A percentile compares a stretch with the other conserved stretches of the same genome.
These are phyloP conservation scores for Agrenia bidenticulata DNA, from an alignment of 2,888 invertebrate genomes.

Conservation along the genomic window DNA sequence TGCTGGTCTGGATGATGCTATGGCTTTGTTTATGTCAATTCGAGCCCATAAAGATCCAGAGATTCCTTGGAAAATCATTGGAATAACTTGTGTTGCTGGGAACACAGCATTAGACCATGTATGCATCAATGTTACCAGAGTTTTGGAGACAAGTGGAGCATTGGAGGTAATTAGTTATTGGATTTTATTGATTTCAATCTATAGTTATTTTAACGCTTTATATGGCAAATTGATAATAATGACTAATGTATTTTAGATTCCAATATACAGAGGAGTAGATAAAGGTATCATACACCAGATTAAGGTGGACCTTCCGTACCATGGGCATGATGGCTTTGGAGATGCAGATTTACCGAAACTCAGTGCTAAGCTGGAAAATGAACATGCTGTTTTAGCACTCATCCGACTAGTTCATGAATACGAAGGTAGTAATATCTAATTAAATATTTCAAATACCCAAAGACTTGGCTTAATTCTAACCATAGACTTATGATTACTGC, in stretches of 20 bases:
- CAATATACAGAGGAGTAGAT: slow-evolving; percentile 48
- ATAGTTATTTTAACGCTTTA: no score
- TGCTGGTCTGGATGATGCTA: slow-evolving; percentile 67
- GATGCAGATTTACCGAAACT: slow-evolving; percentile 43
- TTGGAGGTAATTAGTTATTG: slow-evolving; percentile 21
- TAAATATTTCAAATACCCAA: no score
- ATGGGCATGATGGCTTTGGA: slow-evolving; percentile 57
- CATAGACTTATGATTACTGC: no score
- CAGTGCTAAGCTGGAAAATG: slow-evolving; percentile 52
- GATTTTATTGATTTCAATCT: slow-evolving; percentile 7
- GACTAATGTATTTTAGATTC: slow-evolving; percentile 42
- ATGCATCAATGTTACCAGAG: slow-evolving; percentile 68
- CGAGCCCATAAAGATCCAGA: slow-evolving; percentile 56
- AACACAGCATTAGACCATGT: slow-evolving; percentile 72
- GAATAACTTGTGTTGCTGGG: slow-evolving; percentile 73
- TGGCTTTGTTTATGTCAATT: slow-evolving; percentile 64
- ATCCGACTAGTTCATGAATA: slow-evolving; percentile 48
- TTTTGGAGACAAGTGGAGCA: slow-evolving; percentile 62
- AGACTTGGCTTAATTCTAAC: neutral
- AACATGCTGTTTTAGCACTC: slow-evolving; percentile 52
- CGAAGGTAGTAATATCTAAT: slow-evolving; percentile 40
- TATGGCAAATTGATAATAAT: no score
- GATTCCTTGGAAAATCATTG: slow-evolving; percentile 63
- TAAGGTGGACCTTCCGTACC: slow-evolving; percentile 52
- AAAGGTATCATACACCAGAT: slow-evolving; percentile 37